Conservation (phyloP, 1,140 invertebrate genomes). For the Rhizoglyphus robini region DNA sequence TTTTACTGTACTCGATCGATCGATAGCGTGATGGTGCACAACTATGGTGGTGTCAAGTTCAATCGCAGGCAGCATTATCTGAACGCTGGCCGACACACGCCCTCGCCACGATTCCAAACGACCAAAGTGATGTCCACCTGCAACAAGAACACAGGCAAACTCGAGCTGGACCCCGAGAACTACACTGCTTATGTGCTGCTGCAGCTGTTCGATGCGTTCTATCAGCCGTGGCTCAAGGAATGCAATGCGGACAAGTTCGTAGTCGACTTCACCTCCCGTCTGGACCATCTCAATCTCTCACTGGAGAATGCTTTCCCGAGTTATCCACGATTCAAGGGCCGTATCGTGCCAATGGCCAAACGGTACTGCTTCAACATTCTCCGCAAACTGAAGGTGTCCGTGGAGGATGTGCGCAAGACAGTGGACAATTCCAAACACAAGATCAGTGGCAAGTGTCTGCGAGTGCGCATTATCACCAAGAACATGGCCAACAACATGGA, state of each 20-base stretch:
- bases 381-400: background rate
- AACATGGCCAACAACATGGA: background rate
- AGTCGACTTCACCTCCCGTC: background rate
- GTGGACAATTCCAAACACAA: background rate
- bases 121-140: too few relatives aligned
- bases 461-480: background rate
- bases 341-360: background rate
- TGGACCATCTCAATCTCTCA: background rate
- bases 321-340: background rate
- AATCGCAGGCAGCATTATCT: too few relatives aligned
- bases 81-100: too few relatives aligned
- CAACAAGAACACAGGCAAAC: too few relatives aligned
- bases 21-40: too few relatives aligned
- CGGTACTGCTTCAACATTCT: background rate
- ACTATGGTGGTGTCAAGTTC: too few relatives aligned
- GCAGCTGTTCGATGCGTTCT: background rate
- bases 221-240: constrained; percentile 2
- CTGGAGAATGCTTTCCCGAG: background rate
- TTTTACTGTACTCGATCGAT: too few relatives aligned
- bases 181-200: background rate
- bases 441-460: background rate
- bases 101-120: background rate
- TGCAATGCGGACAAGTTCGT: background rate
- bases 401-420: background rate
- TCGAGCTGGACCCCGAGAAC: background rate